Evolutionary conservation across 2,113 vertebrate genomes (phyloP), one percentile per base, ranked within the genome.

Genomic region (Petroica traversi): DNA sequence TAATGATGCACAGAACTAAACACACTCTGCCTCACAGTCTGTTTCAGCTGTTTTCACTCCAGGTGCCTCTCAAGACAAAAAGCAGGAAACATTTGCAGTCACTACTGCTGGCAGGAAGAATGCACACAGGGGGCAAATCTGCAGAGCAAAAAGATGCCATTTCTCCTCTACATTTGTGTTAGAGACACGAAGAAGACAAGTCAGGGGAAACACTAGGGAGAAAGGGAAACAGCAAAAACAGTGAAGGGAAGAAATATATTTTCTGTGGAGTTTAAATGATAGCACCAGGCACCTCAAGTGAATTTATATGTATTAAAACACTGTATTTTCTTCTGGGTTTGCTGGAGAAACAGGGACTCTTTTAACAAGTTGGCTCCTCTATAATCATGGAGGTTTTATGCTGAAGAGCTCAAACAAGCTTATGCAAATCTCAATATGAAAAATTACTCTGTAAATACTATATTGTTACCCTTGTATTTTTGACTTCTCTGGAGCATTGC

Each of bases 301-400:
- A 83, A 89, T 80, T 88, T 46, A 79, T 71, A 91, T 51, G 55
- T 49, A 76, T 51, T 66, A 89, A 85, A 85, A 67, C 36, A 83
- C 46, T 34, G 28, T 52, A 24, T 49, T 89, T 93, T 85, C 68
- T 67, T 89, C 71, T 74, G 54, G 31, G 55, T 66, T 62, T 74
- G 85, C 89, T 48, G 59, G 67, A 92, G 92, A 95, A 91, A 92
- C 15, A 67, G 46, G 22, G 25, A 16, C 58, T 89, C 28, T 76
- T 95, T 81, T 88, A 94, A 95, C 51, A 76, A 91, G 74, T 20
- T 36, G 52, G 58, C 41, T 92, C 58, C 68, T 85, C 81, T 83
- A 40, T 57, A 92, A 78, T 75, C 28, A 69, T 5, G 29, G 46
- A 52, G 28, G 12, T 33, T 95, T 91, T 59, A 89, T 73, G 74